Conservation (phyloP, 1,140 invertebrate species). For the Bombus superbus region DNA sequence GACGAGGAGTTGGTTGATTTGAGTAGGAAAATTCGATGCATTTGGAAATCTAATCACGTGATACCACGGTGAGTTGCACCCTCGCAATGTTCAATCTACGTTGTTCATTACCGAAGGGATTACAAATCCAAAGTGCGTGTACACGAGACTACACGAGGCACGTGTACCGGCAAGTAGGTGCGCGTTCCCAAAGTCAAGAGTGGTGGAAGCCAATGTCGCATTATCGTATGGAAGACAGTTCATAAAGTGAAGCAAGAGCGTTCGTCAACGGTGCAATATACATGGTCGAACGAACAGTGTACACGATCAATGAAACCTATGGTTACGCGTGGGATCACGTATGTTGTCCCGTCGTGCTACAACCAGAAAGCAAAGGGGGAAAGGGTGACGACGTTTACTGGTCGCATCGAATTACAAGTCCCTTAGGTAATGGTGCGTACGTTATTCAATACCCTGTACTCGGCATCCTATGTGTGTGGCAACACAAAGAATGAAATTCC, state of each 20-base stretch:
- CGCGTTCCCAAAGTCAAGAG: conserved; percentile 26
- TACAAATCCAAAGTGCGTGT: conserved; percentile 17
- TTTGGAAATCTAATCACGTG: background rate
- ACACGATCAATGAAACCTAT: conserved; percentile 65
- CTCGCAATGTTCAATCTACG: conserved; percentile 7
- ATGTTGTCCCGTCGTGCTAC: conserved; percentile 53
- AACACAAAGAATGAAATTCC: conserved; percentile 30
- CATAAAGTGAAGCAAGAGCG: conserved; percentile 36
- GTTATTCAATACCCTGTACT: conserved; percentile 65
- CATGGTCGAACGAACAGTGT: conserved; percentile 37
- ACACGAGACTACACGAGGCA: background rate
- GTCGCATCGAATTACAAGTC: conserved; percentile 69
- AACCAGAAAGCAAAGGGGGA: conserved; percentile 45
- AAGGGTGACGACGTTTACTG: conserved; percentile 66
- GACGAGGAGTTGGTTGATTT: background rate
- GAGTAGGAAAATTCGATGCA: background rate
- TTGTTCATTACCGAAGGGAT: conserved; percentile 24
- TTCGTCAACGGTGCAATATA: conserved; percentile 50
- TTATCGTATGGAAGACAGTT: conserved; percentile 28
- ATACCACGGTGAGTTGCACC: too few relatives aligned
- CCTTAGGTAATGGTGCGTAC: conserved; percentile 65
- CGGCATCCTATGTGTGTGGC: conserved; percentile 11
- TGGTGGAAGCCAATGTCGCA: conserved; percentile 17
- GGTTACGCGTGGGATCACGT: conserved; percentile 68
- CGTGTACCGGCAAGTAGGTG: conserved; percentile 14